Evolutionary conservation across 2,797 vertebrate species (phyloP).

Genomic region (Poliocrania exsul): DNA sequence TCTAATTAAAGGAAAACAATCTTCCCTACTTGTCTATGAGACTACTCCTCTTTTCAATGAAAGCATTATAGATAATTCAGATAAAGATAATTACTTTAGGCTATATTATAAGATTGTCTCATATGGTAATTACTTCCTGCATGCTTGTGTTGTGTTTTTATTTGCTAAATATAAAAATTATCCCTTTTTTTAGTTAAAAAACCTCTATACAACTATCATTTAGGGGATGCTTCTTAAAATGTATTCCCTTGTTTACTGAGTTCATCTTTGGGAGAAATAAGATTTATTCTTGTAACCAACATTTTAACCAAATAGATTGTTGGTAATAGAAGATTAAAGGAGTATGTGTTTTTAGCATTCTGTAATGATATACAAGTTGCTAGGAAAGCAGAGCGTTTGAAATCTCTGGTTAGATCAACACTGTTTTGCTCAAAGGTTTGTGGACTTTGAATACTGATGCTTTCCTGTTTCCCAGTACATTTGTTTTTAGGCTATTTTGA

Average conservation of each 20-base stretch:
- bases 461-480: constrained; percentile 84
- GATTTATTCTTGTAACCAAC: constrained; percentile 49
- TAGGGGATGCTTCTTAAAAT: constrained; percentile 24
- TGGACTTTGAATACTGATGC: constrained; percentile 87
- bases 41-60: constrained; percentile 1
- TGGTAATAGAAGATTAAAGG: constrained; percentile 76
- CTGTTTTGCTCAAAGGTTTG: constrained; percentile 82
- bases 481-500: constrained; percentile 86
- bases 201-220: not conserved
- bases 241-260: constrained; percentile 25
- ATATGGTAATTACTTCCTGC: constrained; percentile 57
- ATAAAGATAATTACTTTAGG: constrained; percentile 34
- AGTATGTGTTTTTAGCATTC: constrained; percentile 70
- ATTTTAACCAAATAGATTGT: constrained; percentile 55
- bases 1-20: not conserved
- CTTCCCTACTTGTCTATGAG: not conserved
- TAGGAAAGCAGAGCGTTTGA: constrained; percentile 74
- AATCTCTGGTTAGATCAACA: constrained; percentile 83
- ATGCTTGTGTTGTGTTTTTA: not conserved
- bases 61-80: constrained; percentile 6
- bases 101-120: constrained; percentile 22
- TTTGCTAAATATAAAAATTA: constrained; percentile 33
- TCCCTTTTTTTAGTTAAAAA: not conserved
- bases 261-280: constrained; percentile 44
- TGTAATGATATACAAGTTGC: constrained; percentile 77